Percentiles rank a stretch among this genome's conserved stretches.
Evolutionary conservation across 2,888 invertebrate species (phyloP).

Genomic region (Apamea sordens): DNA sequence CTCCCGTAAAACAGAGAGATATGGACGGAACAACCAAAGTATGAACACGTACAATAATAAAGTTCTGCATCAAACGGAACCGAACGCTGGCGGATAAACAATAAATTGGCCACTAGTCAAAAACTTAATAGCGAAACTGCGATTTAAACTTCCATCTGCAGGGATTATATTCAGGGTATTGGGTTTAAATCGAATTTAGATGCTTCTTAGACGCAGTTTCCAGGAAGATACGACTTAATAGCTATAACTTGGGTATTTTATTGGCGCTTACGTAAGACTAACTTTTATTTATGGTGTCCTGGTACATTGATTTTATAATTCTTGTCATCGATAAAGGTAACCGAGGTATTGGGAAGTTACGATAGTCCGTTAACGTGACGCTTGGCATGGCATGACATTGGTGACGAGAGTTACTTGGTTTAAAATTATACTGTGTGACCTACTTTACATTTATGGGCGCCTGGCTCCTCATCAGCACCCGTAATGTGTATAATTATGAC

Average conservation of each 20-base stretch:
- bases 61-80: constrained; percentile 61
- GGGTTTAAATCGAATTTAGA: constrained; percentile 75
- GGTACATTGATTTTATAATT: constrained; percentile 53
- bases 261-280: constrained; percentile 63
- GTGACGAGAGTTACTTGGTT: background rate
- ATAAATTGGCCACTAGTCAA: constrained; percentile 75
- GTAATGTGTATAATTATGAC: background rate
- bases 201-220: constrained; percentile 72
- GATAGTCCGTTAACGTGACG: background rate
- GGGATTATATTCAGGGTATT: constrained; percentile 73
- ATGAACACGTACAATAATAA: constrained; percentile 60
- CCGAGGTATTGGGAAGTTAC: background rate
- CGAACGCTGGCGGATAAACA: constrained; percentile 57
- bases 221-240: constrained; percentile 68
- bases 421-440: background rate
- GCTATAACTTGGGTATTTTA: constrained; percentile 71
- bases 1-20: constrained; percentile 6
- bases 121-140: constrained; percentile 73
- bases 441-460: constrained; percentile 4
- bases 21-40: constrained; percentile 39
- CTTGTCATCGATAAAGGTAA: constrained; percentile 36
- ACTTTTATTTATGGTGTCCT: constrained; percentile 67
- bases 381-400: background rate
- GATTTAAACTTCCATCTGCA: constrained; percentile 72
- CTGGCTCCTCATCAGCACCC: background rate